These are phyloP conservation scores for Gerris lacustris DNA, from an alignment of 2,888 invertebrate species.

Conservation along the genomic window DNA sequence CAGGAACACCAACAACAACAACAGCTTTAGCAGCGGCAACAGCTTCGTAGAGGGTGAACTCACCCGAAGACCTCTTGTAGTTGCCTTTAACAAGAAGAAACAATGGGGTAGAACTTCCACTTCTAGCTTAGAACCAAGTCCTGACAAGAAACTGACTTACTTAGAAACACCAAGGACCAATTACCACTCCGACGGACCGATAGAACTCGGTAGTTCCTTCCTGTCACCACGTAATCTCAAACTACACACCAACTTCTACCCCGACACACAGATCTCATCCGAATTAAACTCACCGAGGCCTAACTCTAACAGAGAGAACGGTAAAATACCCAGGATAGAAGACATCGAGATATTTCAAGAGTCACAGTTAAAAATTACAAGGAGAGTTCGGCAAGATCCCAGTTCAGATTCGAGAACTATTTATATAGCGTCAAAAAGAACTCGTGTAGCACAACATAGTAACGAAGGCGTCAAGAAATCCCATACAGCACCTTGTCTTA, in stretches of 20 bases:
- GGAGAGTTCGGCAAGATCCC: conserved; percentile 10
- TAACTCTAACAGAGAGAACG: background rate
- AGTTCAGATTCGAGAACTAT: background rate
- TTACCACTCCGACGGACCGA: background rate
- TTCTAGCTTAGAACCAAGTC: conserved; percentile 11
- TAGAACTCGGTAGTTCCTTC: background rate
- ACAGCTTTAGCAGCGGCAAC: conserved; percentile 16
- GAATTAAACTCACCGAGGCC: background rate
- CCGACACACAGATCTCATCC: background rate
- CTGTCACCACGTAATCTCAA: background rate
- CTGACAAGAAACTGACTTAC: background rate
- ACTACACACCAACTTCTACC: background rate
- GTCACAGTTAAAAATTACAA: conserved; percentile 25
- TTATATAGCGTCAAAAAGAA: background rate
- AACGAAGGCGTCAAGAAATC: conserved; percentile 21
- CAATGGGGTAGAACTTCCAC: conserved; percentile 13
- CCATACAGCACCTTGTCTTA: conserved; percentile 23
- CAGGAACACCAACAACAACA: conserved; percentile 25
- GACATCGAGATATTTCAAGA: conserved; percentile 29
- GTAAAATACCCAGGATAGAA: conserved; percentile 23
- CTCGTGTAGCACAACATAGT: background rate
- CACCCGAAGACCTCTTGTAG: conserved; percentile 28
- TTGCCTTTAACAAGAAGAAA: conserved; percentile 25
- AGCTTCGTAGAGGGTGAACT: conserved; percentile 24
- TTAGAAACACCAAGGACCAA: background rate